Base-by-base conservation (phyloP, 2,797 vertebrate species). In the Epinephelus malabaricus region DNA sequence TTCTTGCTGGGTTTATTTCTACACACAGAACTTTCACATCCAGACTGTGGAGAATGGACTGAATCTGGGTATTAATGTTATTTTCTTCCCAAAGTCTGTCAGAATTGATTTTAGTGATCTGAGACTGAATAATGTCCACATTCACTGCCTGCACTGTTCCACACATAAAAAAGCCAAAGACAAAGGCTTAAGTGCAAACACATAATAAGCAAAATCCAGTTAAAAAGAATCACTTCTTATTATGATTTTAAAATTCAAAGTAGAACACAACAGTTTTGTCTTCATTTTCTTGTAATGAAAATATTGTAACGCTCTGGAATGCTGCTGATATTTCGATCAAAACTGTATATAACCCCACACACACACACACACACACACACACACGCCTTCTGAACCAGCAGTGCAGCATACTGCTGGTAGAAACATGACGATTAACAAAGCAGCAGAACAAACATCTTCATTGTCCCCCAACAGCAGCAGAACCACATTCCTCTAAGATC, bases 401-500 rank as follows among this genome's bases (percentile, higher is more conserved):
- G 47, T 3, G 69, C 73, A 15, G 46, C 76, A 78, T 84, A 45
- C 69, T n/a, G 23, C 23, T 0, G n/a, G 5, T 14, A 19, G 40
- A 54, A 73, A 73, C 68, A 8, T 15, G 56, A 58, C 5, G 51
- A 78, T 69, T 64, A 64, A 73, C 79, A 85, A 79, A 70, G 73
- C 61, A 40, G 64, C 76, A 59, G 54, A 76, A 79, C 64, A 69
- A 68, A 69, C 68, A 18, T 68, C 23, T 17, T 64, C 54, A 73
- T 76, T 78, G 73, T 86, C 25, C 56, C 9, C 50, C 13, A 1
- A 45, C 56, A 34, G 85, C 79, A 47, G 88, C 63, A 50, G 73
- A 78, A 68, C 85, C 68, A 72, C 86, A 87, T 88, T 87, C 86
- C 83, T 85, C 1, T 14, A 27, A 53, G 30, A 54, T 15, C 56